Percentiles rank a stretch among this genome's conserved stretches.
phyloP scores from a whole-genome alignment of 2,113 vertebrate species.

The Pygoscelis antarcticus region DNA sequence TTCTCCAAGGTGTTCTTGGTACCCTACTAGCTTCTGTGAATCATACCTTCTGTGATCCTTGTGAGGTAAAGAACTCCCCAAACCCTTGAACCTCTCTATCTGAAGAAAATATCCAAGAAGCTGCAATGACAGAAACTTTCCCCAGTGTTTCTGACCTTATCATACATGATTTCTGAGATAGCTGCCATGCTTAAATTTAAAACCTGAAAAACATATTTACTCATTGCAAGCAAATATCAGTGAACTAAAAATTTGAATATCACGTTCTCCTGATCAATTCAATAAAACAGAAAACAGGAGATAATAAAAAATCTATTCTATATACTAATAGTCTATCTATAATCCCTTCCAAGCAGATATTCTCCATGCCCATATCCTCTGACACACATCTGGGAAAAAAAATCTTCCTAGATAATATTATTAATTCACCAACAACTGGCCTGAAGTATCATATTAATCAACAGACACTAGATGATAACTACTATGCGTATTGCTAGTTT shows the following conservation, averaged over 20 bases:
- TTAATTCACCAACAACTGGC: not conserved
- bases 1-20: not conserved
- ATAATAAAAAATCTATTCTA: not conserved
- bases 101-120: not conserved
- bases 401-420: not conserved
- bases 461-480: not conserved
- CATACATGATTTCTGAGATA: not conserved
- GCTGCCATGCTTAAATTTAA: not conserved
- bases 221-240: not conserved
- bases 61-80: not conserved
- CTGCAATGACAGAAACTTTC: not conserved
- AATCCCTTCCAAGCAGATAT: not conserved
- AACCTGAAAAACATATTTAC: not conserved
- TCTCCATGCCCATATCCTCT: not conserved
- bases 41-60: not conserved
- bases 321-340: not conserved
- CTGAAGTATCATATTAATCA: not conserved
- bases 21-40: not conserved
- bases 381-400: not conserved
- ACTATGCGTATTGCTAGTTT: not conserved
- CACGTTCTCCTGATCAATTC: not conserved
- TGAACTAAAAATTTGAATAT: not conserved
- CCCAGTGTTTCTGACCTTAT: not conserved
- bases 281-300: not conserved
- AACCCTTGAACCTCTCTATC: not conserved